These are phyloP conservation scores for Illadopsis cleaveri DNA, from an alignment of 2,113 vertebrate species.

Conservation along the genomic window DNA sequence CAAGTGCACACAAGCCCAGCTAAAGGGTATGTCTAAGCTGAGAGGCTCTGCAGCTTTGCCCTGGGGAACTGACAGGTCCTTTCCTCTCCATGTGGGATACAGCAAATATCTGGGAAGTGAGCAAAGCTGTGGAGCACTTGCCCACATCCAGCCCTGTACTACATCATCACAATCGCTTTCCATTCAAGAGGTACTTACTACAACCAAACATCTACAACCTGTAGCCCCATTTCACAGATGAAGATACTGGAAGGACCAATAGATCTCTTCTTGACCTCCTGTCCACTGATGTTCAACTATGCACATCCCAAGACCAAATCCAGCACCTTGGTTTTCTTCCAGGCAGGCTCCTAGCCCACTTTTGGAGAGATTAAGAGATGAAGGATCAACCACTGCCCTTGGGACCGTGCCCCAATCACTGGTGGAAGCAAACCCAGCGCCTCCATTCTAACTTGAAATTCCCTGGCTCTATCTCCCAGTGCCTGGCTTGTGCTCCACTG, in stretches of 20 bases:
- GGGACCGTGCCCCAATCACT: not conserved
- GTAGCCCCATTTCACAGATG: not conserved
- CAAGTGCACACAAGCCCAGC: not conserved
- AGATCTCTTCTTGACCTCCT: not conserved
- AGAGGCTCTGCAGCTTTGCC: not conserved
- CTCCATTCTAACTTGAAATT: not conserved
- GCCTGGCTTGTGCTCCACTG: not conserved
- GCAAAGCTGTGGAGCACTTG: not conserved
- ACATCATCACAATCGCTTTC: not conserved
- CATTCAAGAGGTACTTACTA: not conserved
- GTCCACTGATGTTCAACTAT: not conserved
- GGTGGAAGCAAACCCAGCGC: not conserved
- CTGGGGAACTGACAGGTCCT: not conserved
- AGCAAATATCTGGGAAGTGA: not conserved
- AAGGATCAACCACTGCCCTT: slow-evolving; percentile 12
- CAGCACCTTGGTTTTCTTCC: not conserved
- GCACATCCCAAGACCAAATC: not conserved
- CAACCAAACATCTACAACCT: not conserved
- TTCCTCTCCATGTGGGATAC: not conserved
- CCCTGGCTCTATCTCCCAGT: not conserved
- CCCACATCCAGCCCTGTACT: not conserved
- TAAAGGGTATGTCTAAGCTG: not conserved
- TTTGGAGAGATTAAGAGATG: slow-evolving; percentile 18
- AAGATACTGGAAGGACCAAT: not conserved
- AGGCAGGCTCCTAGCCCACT: not conserved